Conservation (phyloP, 37 sponge, comb jelly and placozoan species). For the Geodia barretti region DNA sequence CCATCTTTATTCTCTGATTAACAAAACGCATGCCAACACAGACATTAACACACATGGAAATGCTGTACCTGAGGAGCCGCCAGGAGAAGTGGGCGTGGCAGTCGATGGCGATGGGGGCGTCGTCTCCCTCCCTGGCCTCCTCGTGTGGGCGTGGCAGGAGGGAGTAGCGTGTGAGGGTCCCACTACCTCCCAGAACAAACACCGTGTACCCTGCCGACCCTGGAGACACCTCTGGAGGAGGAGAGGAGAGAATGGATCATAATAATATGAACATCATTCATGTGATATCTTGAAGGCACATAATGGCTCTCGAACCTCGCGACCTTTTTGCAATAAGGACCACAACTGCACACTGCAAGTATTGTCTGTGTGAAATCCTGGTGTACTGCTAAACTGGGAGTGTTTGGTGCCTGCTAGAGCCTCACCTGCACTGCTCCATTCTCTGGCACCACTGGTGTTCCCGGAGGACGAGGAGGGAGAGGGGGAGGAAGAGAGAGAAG, state of each 20-base stretch:
- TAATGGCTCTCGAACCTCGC: no score
- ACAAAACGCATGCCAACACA: no score
- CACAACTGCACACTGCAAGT: no score
- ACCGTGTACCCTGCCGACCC: slow-evolving; percentile 40
- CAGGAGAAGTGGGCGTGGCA: slow-evolving; percentile 62
- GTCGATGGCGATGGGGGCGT: slow-evolving; percentile 72
- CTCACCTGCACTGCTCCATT: background rate
- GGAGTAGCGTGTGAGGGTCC: slow-evolving; percentile 41
- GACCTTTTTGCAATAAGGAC: no score
- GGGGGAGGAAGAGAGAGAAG: background rate
- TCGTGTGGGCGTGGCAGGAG: slow-evolving; percentile 38
- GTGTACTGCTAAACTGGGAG: no score
- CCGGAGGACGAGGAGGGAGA: background rate
- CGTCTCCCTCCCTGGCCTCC: slow-evolving; percentile 58
- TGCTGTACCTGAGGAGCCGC: slow-evolving; percentile 77
- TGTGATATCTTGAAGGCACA: no score
- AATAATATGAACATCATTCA: no score
- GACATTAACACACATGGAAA: no score
- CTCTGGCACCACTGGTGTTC: background rate
- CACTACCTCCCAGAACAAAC: slow-evolving; percentile 63
- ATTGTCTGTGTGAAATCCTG: no score
- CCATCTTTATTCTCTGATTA: no score
- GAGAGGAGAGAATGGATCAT: background rate
- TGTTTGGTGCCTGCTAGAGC: background rate
- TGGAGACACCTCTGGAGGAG: slow-evolving; percentile 18